phyloP scores from a whole-genome alignment of 1,140 invertebrate species.

The Cecropterus lyciades region DNA sequence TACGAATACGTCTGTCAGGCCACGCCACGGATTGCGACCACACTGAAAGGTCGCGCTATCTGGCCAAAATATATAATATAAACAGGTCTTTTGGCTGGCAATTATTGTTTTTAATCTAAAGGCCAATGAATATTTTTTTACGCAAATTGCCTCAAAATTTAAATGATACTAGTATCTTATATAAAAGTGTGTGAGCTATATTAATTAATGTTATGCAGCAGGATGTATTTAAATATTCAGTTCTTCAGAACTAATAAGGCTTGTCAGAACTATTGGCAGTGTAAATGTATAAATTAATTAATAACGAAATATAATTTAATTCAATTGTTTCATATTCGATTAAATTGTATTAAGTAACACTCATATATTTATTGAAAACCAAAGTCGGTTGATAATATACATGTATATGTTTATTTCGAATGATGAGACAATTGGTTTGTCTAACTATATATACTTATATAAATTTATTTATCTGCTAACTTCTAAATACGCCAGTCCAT shows the following conservation, averaged over 20 bases:
- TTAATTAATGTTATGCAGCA: slow-evolving; percentile 32
- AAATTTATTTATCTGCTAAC: slow-evolving; percentile 76
- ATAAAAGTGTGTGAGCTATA: slow-evolving; percentile 21
- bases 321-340: slow-evolving; percentile 62
- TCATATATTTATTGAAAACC: slow-evolving; percentile 30
- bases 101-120: slow-evolving; percentile 31
- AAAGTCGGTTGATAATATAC: slow-evolving; percentile 19
- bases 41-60: slow-evolving; percentile 6
- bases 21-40: not conserved
- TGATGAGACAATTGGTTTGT: slow-evolving; percentile 55
- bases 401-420: slow-evolving; percentile 26
- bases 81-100: slow-evolving; percentile 15
- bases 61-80: slow-evolving; percentile 26
- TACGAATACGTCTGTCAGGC: slow-evolving; percentile 2
- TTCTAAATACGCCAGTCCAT: slow-evolving; percentile 61
- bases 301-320: slow-evolving; percentile 61
- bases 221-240: slow-evolving; percentile 60
- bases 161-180: slow-evolving; percentile 25
- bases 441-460: slow-evolving; percentile 66
- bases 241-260: slow-evolving; percentile 55
- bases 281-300: slow-evolving; percentile 78
- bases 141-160: slow-evolving; percentile 48
- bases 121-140: slow-evolving; percentile 38
- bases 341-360: slow-evolving; percentile 35
- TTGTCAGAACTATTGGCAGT: slow-evolving; percentile 67